phyloP scores from a whole-genome alignment of 2,888 invertebrate genomes.

The Deilephila elpenor region DNA sequence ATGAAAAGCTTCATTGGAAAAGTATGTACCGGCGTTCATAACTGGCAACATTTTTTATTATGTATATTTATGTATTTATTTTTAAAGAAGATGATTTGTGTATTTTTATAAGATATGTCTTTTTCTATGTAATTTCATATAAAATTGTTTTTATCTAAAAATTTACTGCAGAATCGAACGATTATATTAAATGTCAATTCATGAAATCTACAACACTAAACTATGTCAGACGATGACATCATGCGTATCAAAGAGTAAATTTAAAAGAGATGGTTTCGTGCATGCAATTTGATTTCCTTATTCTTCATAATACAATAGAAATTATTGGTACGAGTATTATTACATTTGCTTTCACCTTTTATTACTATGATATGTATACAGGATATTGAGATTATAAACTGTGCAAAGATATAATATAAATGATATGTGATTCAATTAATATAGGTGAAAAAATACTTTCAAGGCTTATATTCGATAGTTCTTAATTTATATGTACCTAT shows the following conservation, averaged over 20 bases:
- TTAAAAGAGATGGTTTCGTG: background rate
- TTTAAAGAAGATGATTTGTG: too few species aligned
- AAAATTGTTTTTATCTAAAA: too few species aligned
- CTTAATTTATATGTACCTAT: too few species aligned
- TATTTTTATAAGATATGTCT: too few species aligned
- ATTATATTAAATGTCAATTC: background rate
- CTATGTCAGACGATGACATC: conserved; percentile 50
- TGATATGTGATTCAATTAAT: background rate
- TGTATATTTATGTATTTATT: background rate
- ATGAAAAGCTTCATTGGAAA: too few species aligned
- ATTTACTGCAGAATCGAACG: background rate
- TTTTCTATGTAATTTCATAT: background rate
- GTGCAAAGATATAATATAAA: background rate
- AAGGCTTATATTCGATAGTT: too few species aligned
- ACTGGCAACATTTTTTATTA: background rate
- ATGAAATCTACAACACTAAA: conserved; percentile 37
- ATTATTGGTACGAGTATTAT: too few species aligned
- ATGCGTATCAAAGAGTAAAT: conserved; percentile 47
- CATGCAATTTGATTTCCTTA: background rate
- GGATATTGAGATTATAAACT: background rate
- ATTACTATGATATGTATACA: too few species aligned
- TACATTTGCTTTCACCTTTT: too few species aligned
- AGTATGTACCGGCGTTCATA: background rate
- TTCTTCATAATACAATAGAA: background rate
- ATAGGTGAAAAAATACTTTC: too few species aligned